Conservation (phyloP, 2,797 vertebrate genomes). For the Chiroxiphia lanceolata region DNA sequence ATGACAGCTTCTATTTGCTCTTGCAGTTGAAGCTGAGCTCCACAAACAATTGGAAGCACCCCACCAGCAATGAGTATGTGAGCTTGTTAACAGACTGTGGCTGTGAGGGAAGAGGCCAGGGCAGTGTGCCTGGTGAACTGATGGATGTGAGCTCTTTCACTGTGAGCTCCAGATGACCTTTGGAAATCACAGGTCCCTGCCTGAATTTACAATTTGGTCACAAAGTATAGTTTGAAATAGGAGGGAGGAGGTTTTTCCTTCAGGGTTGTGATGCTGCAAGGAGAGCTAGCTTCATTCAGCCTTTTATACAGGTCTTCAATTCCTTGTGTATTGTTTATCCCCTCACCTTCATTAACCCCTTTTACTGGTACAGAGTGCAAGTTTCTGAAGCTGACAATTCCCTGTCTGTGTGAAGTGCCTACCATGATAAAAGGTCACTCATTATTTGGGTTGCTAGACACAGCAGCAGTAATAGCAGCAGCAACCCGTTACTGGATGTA, state of each 20-base stretch:
- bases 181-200: background rate
- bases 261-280: background rate
- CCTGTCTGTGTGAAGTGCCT: background rate
- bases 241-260: background rate
- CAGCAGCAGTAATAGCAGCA: background rate
- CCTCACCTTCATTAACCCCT: background rate
- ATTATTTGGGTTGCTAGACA: background rate
- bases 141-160: background rate
- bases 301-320: background rate
- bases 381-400: background rate
- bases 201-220: background rate
- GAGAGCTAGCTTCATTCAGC: background rate
- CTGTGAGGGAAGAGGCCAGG: background rate
- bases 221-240: background rate
- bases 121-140: background rate
- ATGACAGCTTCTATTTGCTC: background rate
- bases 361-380: background rate
- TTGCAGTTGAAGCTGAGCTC: background rate
- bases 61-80: rapidly evolving
- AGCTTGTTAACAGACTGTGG: background rate
- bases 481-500: background rate
- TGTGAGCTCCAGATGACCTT: background rate
- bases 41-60: background rate
- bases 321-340: background rate
- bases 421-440: background rate